Percentiles rank a stretch among this genome's conserved stretches.
Conservation (phyloP, 2,797 vertebrate species). For the Gymnothorax javanicus region DNA sequence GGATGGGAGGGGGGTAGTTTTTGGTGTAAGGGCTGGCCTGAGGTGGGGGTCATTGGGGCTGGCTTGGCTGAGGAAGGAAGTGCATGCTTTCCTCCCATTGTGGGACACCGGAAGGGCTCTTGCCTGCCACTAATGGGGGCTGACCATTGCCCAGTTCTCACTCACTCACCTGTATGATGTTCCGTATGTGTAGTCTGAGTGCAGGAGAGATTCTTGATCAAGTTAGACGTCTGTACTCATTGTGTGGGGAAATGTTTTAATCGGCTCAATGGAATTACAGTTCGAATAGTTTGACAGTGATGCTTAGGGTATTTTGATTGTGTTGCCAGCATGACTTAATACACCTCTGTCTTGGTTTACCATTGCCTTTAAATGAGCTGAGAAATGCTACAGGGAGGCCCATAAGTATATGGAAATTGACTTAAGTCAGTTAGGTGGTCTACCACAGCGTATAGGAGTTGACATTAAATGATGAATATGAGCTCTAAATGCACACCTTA, state of each 20-base stretch:
- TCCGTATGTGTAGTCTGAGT: neutral
- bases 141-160: neutral
- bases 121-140: slow-evolving; percentile 75
- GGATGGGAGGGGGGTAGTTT: no score
- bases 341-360: neutral
- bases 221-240: neutral
- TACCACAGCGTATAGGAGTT: no score
- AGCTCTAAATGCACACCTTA: no score
- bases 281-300: neutral
- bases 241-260: neutral
- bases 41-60: neutral
- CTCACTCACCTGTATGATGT: neutral
- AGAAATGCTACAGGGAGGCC: no score
- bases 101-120: slow-evolving; percentile 82
- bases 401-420: no score
- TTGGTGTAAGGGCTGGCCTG: no score
- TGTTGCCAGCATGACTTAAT: neutral
- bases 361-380: neutral
- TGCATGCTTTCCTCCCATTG: slow-evolving; percentile 91
- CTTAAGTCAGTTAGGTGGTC: no score
- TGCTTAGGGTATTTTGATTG: neutral
- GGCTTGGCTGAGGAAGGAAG: slow-evolving; percentile 69
- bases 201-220: neutral
- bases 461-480: no score
- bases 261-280: no score